Conservation (phyloP, 1,140 invertebrate species). For the Zaprionus vittiger region DNA sequence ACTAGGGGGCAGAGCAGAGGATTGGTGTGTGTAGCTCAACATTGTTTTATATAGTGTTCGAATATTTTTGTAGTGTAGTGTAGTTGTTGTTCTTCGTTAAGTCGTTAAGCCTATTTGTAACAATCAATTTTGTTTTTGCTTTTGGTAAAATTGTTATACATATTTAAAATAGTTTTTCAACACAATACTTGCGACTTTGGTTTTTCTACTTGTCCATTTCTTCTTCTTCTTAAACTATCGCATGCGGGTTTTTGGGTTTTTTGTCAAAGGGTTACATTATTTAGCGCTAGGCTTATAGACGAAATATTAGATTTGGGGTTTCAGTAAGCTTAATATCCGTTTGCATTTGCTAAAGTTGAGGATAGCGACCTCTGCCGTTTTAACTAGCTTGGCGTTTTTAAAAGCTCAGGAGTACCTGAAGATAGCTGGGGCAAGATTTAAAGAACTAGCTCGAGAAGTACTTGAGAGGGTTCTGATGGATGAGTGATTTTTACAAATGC, state of each 20-base stretch:
- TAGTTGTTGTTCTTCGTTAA: slow-evolving; percentile 1
- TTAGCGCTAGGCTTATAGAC: slow-evolving; percentile 51
- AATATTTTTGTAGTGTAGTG: slow-evolving; percentile 25
- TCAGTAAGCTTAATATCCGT: slow-evolving; percentile 25
- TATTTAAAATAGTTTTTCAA: slow-evolving; percentile 43
- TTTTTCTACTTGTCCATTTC: not conserved
- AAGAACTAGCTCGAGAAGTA: slow-evolving; percentile 19
- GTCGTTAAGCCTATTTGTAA: slow-evolving; percentile 16
- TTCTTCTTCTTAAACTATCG: not conserved
- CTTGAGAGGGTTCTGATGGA: not conserved
- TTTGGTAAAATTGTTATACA: slow-evolving; percentile 36
- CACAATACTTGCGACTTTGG: slow-evolving; percentile 21
- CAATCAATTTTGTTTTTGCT: slow-evolving; percentile 28
- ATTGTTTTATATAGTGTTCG: slow-evolving; percentile 35
- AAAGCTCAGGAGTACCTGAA: slow-evolving; percentile 25
- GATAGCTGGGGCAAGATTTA: slow-evolving; percentile 4
- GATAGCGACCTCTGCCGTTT: slow-evolving; percentile 46
- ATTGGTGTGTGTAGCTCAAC: not conserved
- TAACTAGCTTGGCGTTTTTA: slow-evolving; percentile 27
- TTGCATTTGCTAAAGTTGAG: slow-evolving; percentile 52
- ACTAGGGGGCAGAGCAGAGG: not conserved
- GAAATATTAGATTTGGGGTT: slow-evolving; percentile 32
- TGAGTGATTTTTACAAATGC: not conserved
- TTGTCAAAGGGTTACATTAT: slow-evolving; percentile 43
- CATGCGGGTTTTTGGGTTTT: slow-evolving; percentile 2